Evolutionary conservation across 1,140 invertebrate species (phyloP).

Genomic region (Orchestia grillus): DNA sequence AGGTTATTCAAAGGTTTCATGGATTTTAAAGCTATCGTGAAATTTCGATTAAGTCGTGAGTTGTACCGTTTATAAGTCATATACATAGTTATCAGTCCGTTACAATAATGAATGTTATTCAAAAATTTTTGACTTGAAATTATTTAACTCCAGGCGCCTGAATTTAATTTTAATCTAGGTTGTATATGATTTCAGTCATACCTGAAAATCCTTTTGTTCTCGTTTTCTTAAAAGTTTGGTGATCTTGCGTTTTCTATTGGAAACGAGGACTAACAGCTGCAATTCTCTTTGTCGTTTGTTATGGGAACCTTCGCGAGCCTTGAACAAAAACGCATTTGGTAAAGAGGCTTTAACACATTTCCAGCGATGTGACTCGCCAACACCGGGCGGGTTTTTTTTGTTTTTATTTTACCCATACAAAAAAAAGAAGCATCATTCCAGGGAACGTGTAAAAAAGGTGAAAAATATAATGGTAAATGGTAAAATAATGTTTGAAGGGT

Average conservation of each 20-base stretch:
- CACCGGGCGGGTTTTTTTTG: too few relatives aligned
- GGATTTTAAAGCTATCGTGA: not conserved
- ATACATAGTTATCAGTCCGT: not conserved
- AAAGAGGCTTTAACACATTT: not conserved
- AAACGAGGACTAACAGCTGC: not conserved
- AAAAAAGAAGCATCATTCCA: too few relatives aligned
- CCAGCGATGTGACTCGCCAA: too few relatives aligned
- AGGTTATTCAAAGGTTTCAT: not conserved
- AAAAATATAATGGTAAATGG: too few relatives aligned
- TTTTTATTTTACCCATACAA: too few relatives aligned
- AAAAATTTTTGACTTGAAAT: not conserved
- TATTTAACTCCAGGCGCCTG: not conserved
- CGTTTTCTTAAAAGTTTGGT: not conserved
- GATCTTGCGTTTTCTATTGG: not conserved
- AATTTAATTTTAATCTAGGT: not conserved
- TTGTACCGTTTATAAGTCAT: not conserved
- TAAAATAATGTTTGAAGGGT: too few relatives aligned
- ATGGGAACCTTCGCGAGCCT: not conserved
- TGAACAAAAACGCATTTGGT: not conserved
- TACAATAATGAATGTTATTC: not conserved
- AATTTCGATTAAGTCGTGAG: not conserved
- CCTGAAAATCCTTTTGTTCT: not conserved
- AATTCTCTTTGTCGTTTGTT: not conserved
- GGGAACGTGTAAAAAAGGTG: too few relatives aligned
- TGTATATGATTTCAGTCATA: not conserved